Conservation (phyloP, 2,113 vertebrate genomes). For the Aix galericulata region DNA sequence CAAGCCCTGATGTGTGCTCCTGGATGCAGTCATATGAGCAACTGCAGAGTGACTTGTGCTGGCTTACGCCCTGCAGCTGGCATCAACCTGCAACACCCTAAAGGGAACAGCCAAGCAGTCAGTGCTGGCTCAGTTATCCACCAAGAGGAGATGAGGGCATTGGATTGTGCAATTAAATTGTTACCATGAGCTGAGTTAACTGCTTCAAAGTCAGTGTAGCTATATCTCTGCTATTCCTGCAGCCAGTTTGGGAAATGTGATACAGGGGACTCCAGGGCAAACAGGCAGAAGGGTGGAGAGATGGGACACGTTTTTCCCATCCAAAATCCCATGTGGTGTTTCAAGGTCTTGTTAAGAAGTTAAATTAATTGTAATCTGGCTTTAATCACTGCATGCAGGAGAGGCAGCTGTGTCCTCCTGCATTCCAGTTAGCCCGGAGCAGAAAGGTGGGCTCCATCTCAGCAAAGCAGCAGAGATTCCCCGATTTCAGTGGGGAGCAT, state of each 20-base stretch:
- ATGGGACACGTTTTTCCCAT: accelerated
- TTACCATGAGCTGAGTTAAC: not conserved
- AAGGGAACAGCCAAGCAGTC: not conserved
- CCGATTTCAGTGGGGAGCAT: accelerated
- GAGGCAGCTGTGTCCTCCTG: not conserved
- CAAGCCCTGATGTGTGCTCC: not conserved
- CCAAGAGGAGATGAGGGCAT: not conserved
- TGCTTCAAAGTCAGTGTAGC: not conserved
- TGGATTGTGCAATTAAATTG: not conserved
- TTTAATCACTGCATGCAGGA: not conserved
- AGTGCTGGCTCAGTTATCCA: not conserved
- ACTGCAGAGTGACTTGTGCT: not conserved
- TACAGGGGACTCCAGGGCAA: not conserved
- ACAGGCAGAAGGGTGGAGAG: not conserved
- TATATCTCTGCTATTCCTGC: not conserved
- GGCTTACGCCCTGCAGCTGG: not conserved
- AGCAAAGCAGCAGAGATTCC: not conserved
- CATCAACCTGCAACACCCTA: not conserved
- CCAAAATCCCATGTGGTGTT: not conserved
- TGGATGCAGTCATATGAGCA: not conserved
- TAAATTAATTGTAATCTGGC: not conserved
- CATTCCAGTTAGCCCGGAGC: not conserved
- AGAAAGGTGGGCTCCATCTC: not conserved
- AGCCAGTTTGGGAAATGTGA: not conserved
- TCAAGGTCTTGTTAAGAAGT: not conserved